A percentile compares a stretch with the other conserved stretches of the same genome.
These are phyloP conservation scores for Geotrupes spiniger DNA, from an alignment of 2,888 invertebrate genomes.

Conservation along the genomic window DNA sequence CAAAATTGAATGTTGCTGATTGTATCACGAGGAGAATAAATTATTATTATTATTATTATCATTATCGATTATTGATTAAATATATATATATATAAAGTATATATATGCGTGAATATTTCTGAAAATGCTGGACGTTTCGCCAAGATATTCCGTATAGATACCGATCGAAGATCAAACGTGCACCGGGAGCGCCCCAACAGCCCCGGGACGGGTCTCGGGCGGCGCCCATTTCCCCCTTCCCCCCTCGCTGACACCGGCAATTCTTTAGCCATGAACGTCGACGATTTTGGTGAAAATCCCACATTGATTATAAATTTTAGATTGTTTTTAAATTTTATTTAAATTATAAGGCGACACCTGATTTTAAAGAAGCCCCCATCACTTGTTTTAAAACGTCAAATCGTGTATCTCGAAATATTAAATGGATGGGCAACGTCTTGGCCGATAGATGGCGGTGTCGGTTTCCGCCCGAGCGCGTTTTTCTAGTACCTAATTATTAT, in stretches of 20 bases:
- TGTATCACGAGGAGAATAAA: slow-evolving; percentile 8
- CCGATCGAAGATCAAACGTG: slow-evolving; percentile 8
- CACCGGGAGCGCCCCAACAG: slow-evolving; percentile 1
- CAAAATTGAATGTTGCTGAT: slow-evolving; percentile 5
- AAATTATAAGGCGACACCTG: too few species aligned
- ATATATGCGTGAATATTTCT: neutral
- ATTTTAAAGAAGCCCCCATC: too few species aligned
- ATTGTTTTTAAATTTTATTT: too few species aligned
- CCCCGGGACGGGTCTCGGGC: slow-evolving; percentile 5
- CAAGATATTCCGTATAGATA: slow-evolving; percentile 16
- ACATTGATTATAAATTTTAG: too few species aligned
- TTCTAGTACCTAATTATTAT: slow-evolving; percentile 23
- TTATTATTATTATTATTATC: slow-evolving; percentile 18
- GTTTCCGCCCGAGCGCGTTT: slow-evolving; percentile 3
- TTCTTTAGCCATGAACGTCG: too few species aligned
- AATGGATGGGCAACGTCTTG: too few species aligned
- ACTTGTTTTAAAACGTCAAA: too few species aligned
- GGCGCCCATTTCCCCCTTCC: slow-evolving; percentile 4
- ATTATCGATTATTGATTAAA: slow-evolving; percentile 14
- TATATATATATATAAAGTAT: too few species aligned
- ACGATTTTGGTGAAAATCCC: too few species aligned
- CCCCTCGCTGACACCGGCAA: too few species aligned
- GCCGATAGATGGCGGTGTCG: slow-evolving; percentile 1
- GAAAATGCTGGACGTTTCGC: slow-evolving; percentile 31
- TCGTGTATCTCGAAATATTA: too few species aligned